Percentiles rank a stretch among this genome's conserved stretches.
Conservation (phyloP, 2,797 vertebrate species). For the Eidolon dupreanum region DNA sequence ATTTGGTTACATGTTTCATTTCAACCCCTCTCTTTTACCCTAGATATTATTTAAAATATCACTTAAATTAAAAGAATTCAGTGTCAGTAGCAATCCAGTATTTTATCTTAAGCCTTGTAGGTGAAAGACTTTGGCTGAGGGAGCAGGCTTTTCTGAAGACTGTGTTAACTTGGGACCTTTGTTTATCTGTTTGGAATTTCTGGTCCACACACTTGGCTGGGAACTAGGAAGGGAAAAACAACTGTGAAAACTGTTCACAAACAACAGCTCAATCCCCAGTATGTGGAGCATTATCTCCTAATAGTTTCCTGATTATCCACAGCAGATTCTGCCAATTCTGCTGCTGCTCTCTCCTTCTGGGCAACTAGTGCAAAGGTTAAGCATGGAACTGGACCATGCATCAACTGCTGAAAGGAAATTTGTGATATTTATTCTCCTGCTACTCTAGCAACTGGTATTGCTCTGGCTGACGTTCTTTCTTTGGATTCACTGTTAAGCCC, state of each 20-base stretch:
- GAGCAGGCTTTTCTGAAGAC: neutral
- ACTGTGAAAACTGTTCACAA: neutral
- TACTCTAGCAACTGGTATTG: neutral
- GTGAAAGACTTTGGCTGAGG: neutral
- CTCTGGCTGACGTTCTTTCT: neutral
- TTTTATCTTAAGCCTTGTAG: neutral
- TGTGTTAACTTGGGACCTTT: neutral
- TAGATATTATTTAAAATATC: neutral
- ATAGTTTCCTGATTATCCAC: neutral
- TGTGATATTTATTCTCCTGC: neutral
- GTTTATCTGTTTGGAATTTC: neutral
- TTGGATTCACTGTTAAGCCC: neutral
- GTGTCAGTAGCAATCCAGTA: neutral
- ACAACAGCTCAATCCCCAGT: neutral
- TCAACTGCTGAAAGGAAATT: neutral
- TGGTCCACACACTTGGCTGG: neutral
- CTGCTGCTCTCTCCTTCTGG: neutral
- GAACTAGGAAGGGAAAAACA: neutral
- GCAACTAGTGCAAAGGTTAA: neutral
- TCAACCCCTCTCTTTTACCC: neutral
- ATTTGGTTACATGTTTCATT: neutral
- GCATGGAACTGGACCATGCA: fast-evolving
- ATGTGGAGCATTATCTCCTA: neutral
- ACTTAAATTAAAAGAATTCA: constrained; percentile 6
- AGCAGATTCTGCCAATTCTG: neutral